phyloP scores from a whole-genome alignment of 2,113 vertebrate genomes.

The Corythaeola cristata region DNA sequence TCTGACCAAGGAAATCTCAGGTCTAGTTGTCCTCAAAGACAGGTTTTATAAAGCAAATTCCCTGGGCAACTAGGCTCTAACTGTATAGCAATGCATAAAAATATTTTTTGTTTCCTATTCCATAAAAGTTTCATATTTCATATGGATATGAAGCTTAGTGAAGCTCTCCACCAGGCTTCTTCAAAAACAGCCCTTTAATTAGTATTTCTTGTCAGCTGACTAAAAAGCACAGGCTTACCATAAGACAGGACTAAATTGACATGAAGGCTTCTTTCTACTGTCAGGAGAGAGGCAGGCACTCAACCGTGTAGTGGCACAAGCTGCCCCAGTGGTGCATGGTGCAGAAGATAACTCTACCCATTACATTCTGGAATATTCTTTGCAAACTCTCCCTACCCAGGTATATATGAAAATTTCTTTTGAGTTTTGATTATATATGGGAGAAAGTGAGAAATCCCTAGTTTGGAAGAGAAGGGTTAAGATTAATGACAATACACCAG shows the following conservation, averaged over 20 bases:
- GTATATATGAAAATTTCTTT: not conserved
- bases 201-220: not conserved
- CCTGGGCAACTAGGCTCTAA: not conserved
- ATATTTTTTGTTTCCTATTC: not conserved
- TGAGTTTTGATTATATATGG: not conserved
- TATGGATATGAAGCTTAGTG: not conserved
- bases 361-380: not conserved
- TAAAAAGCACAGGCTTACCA: not conserved
- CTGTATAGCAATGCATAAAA: not conserved
- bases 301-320: not conserved
- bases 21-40: not conserved
- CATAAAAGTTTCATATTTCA: not conserved
- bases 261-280: not conserved
- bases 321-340: not conserved
- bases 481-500: not conserved
- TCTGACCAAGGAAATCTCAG: not conserved
- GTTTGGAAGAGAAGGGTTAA: not conserved
- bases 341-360: not conserved
- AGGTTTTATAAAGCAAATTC: not conserved
- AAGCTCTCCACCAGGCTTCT: not conserved
- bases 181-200: not conserved
- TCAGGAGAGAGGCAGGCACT: not conserved
- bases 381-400: not conserved
- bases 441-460: not conserved
- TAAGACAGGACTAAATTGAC: not conserved